Conservation (phyloP, 2,888 invertebrate genomes). For the Balanococcus diminutus region DNA sequence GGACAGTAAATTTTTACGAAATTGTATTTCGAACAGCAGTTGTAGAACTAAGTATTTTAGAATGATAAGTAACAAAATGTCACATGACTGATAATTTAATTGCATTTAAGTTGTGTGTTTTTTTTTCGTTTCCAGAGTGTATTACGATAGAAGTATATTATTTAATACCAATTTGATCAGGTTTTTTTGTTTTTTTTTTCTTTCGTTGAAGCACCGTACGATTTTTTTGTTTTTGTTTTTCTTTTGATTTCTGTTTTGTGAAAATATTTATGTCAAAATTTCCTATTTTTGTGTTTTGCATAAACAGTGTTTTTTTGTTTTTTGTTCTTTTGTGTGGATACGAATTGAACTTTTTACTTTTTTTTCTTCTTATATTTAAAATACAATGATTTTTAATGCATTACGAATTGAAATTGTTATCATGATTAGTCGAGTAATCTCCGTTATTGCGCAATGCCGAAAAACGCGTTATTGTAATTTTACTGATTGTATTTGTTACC, state of each 20-base stretch:
- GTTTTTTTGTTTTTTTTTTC: constrained; percentile 11
- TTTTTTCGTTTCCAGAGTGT: constrained; percentile 5
- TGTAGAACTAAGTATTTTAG: constrained; percentile 24
- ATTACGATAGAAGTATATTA: constrained; percentile 21
- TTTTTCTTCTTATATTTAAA: background rate
- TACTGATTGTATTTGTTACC: constrained; percentile 40
- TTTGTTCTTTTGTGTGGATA: constrained; percentile 25
- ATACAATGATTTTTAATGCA: constrained; percentile 5
- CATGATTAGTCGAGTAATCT: constrained; percentile 19
- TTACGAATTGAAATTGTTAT: background rate
- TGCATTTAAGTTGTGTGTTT: constrained; percentile 32
- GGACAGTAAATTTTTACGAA: background rate
- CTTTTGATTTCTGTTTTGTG: constrained; percentile 23
- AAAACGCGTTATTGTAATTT: background rate
- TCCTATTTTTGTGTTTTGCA: constrained; percentile 11
- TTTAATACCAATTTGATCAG: constrained; percentile 28
- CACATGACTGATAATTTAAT: constrained; percentile 54
- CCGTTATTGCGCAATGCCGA: background rate
- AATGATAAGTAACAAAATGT: constrained; percentile 39
- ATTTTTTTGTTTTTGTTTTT: background rate
- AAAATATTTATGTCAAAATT: background rate
- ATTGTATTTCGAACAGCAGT: constrained; percentile 16
- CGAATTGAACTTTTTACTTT: constrained; percentile 43
- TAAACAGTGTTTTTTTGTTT: constrained; percentile 21
- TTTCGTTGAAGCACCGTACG: background rate